These are phyloP conservation scores for Myopa tessellatipennis DNA, from an alignment of 2,888 invertebrate genomes.

Conservation along the genomic window DNA sequence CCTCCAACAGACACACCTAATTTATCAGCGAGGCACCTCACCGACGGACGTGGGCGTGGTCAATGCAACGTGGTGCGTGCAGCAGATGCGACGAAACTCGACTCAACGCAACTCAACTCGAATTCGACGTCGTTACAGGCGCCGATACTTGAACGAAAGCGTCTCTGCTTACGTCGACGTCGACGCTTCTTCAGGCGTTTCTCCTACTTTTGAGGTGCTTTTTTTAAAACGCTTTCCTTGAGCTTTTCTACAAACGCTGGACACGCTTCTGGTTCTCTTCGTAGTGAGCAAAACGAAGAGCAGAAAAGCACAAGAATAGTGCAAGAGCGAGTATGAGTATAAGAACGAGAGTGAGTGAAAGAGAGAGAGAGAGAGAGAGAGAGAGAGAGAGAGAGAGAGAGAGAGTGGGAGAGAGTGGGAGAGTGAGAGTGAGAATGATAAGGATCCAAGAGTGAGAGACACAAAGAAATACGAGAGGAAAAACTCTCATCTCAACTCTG, in stretches of 20 bases:
- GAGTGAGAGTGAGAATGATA: slow-evolving; percentile 7
- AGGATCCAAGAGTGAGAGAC: no score
- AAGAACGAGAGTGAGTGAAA: background rate
- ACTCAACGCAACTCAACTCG: background rate
- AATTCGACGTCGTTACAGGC: slow-evolving; percentile 4
- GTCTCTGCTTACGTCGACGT: background rate
- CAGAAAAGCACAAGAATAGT: no score
- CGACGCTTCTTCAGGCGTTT: slow-evolving; percentile 8
- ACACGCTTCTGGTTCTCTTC: slow-evolving; percentile 6
- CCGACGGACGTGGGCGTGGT: slow-evolving; percentile 32
- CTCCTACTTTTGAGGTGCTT: background rate
- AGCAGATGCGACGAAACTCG: slow-evolving; percentile 10
- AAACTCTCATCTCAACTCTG: no score
- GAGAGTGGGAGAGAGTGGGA: no score
- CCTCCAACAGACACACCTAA: background rate
- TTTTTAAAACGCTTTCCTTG: background rate
- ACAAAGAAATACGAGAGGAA: no score
- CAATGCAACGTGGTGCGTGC: slow-evolving; percentile 39
- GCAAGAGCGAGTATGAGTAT: no score
- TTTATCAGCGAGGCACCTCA: background rate
- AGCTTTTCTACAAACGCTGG: background rate
- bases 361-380: background rate
- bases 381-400: background rate
- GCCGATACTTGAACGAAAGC: slow-evolving; percentile 11
- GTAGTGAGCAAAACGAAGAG: background rate